Percentiles rank a stretch among this genome's conserved stretches.
These are phyloP conservation scores for Drymodes brunneopygia DNA, from an alignment of 2,113 vertebrate species.

Conservation along the genomic window DNA sequence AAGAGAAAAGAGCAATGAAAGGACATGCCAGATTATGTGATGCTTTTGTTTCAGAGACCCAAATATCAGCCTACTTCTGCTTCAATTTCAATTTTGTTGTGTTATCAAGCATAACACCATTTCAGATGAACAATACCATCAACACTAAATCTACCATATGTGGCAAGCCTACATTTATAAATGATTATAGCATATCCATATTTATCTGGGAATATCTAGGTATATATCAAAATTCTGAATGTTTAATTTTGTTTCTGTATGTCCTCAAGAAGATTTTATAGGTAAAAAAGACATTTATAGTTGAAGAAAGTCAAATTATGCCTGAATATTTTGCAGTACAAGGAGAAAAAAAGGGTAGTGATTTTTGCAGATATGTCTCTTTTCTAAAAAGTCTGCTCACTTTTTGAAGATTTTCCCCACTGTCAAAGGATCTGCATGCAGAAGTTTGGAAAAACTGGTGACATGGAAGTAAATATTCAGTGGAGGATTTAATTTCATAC, in stretches of 20 bases:
- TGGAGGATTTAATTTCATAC: neutral
- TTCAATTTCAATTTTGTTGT: constrained; percentile 21
- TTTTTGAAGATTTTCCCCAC: neutral
- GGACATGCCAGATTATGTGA: neutral
- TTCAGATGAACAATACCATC: neutral
- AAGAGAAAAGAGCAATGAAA: neutral
- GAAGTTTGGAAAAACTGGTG: neutral
- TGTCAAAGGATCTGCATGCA: neutral
- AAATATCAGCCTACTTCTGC: neutral
- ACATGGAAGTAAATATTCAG: neutral
- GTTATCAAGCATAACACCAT: neutral
- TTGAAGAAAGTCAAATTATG: neutral
- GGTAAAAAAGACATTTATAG: neutral
- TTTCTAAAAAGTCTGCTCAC: neutral
- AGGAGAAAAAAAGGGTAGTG: neutral
- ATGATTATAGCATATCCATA: neutral
- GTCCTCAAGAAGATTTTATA: neutral
- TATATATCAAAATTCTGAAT: neutral
- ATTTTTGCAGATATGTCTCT: neutral
- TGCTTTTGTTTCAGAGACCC: neutral
- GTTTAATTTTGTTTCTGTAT: neutral
- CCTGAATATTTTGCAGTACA: neutral
- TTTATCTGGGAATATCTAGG: neutral
- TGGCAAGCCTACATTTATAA: neutral
- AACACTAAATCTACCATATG: neutral